phyloP scores from a whole-genome alignment of 2,113 vertebrate genomes.

The Poeciliopsis retropinna region DNA sequence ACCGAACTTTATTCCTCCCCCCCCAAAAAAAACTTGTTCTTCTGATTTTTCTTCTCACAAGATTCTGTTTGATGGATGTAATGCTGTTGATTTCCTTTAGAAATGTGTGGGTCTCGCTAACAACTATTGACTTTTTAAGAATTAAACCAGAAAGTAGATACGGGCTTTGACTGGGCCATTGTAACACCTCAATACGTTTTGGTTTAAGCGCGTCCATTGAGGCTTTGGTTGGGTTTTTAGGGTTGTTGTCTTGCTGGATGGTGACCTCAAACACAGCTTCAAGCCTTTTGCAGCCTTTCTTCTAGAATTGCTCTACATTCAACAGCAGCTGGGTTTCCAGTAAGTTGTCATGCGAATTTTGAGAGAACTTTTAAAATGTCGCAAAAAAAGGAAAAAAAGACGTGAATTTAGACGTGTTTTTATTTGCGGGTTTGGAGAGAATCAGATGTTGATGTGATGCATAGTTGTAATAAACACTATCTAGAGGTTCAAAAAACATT shows the following conservation, averaged over 20 bases:
- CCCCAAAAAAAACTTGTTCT: background rate
- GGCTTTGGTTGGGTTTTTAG: background rate
- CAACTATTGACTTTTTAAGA: background rate
- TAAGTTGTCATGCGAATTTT: no score
- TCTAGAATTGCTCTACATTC: background rate
- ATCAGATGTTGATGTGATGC: no score
- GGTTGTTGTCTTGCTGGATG: background rate
- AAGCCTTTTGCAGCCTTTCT: background rate
- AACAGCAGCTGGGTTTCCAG: background rate
- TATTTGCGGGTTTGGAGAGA: no score
- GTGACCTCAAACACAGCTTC: background rate
- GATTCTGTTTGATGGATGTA: background rate
- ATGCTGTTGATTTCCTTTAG: background rate
- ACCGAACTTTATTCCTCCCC: slow-evolving; percentile 4
- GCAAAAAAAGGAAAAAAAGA: no score
- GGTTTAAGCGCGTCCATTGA: background rate
- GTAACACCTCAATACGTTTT: background rate
- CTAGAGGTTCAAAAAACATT: no score
- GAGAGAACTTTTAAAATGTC: no score
- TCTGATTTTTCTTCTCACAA: slow-evolving; percentile 11
- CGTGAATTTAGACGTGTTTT: no score
- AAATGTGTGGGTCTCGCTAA: background rate
- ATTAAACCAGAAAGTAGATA: background rate
- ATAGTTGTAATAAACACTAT: no score
- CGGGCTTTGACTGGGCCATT: background rate